Percentiles rank a stretch among this genome's conserved stretches.
phyloP scores from a whole-genome alignment of 2,888 invertebrate species.

The Drosophila ochracea region DNA sequence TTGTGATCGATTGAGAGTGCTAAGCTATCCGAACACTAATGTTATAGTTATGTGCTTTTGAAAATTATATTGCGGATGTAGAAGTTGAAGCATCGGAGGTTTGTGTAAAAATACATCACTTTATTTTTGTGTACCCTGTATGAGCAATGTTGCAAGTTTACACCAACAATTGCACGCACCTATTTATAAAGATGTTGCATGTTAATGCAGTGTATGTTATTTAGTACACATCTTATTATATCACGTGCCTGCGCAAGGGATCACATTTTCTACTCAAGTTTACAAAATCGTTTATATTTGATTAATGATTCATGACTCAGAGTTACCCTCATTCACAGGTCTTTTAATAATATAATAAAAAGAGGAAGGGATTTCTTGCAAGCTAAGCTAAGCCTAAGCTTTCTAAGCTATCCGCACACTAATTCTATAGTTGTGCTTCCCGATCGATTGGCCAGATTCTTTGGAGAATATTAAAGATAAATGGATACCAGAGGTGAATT shows the following conservation, averaged over 20 bases:
- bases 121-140: constrained; percentile 1
- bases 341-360: background rate
- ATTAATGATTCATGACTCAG: constrained; percentile 5
- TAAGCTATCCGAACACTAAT: constrained; percentile 93
- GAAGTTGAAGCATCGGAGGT: constrained; percentile 97
- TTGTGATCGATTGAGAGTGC: constrained; percentile 90
- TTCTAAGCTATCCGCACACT: no score
- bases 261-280: constrained; percentile 7
- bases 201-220: constrained; percentile 1
- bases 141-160: background rate
- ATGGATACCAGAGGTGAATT: constrained; percentile 93
- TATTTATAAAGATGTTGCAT: constrained; percentile 9
- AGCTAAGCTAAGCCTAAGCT: no score
- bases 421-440: no score
- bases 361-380: background rate
- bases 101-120: constrained; percentile 36
- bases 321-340: background rate
- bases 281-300: constrained; percentile 31
- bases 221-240: background rate
- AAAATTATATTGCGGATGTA: constrained; percentile 99
- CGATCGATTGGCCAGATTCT: no score
- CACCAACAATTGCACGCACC: background rate
- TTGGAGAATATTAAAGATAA: no score
- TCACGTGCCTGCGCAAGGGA: constrained; percentile 13
- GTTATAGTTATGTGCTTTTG: constrained; percentile 99